These are phyloP conservation scores for Rynchops niger DNA, from an alignment of 2,113 vertebrate genomes.

Conservation along the genomic window DNA sequence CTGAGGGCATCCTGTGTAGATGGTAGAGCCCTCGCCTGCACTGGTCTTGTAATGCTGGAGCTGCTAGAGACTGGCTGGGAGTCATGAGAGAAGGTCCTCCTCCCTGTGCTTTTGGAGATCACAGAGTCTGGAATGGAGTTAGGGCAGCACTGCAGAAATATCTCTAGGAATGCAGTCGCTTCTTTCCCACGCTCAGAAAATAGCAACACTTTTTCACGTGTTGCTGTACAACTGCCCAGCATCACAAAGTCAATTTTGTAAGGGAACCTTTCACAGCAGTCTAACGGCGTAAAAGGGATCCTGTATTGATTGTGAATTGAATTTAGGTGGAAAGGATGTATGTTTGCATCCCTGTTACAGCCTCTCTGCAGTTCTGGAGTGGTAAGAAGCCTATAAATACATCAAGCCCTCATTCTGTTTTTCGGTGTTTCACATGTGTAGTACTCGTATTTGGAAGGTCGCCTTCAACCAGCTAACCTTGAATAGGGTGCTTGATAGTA, in stretches of 20 bases:
- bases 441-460: neutral
- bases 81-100: neutral
- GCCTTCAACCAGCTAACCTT: neutral
- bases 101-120: neutral
- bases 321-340: neutral
- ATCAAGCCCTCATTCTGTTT: neutral
- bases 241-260: neutral
- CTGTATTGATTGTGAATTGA: neutral
- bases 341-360: neutral
- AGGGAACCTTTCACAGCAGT: neutral
- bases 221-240: neutral
- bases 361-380: neutral
- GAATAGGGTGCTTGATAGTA: neutral
- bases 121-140: neutral
- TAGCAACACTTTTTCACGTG: accelerated
- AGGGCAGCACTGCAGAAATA: neutral
- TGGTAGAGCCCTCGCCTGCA: neutral
- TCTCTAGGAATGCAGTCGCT: neutral
- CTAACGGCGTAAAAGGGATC: neutral
- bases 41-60: neutral
- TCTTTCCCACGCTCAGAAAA: neutral
- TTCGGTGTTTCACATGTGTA: neutral
- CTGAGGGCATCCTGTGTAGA: neutral
- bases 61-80: neutral
- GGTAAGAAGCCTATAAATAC: neutral